Evolutionary conservation across 1,140 invertebrate species (phyloP).

Genomic region (Drosophila nikananu): DNA sequence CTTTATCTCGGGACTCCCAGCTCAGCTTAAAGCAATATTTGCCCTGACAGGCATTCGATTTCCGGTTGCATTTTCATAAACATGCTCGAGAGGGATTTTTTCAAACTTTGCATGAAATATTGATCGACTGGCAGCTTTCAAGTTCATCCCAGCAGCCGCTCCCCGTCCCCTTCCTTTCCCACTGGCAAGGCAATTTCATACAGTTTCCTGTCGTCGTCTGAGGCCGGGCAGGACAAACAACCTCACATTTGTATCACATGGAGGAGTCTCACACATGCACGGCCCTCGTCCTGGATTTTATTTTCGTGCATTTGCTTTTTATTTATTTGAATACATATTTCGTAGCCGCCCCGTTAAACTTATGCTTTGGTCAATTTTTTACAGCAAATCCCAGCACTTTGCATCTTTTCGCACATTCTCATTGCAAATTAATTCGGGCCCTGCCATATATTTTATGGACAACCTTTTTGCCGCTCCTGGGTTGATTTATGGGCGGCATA

Average conservation of each 20-base stretch:
- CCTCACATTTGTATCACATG: constrained; percentile 49
- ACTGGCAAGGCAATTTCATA: constrained; percentile 57
- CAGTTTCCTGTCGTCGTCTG: constrained; percentile 71
- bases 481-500: constrained; percentile 62
- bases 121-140: constrained; percentile 76
- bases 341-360: constrained; percentile 68
- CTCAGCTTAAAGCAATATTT: constrained; percentile 61
- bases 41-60: constrained; percentile 77
- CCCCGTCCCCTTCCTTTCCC: not conserved
- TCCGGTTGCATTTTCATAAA: constrained; percentile 81
- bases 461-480: constrained; percentile 27
- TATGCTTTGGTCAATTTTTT: constrained; percentile 77
- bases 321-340: constrained; percentile 77
- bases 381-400: constrained; percentile 46
- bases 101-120: constrained; percentile 70
- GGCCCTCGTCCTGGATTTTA: constrained; percentile 1
- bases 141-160: constrained; percentile 39
- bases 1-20: constrained; percentile 17
- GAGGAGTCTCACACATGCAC: constrained; percentile 5
- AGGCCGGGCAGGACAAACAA: constrained; percentile 52
- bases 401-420: constrained; percentile 69
- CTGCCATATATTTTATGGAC: constrained; percentile 37
- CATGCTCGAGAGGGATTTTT: constrained; percentile 67
- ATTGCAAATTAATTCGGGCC: constrained; percentile 71
- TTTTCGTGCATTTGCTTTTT: constrained; percentile 31